Percentiles rank a stretch among this genome's conserved stretches.
Evolutionary conservation across 2,113 vertebrate species (phyloP).

Genomic region (Callospermophilus lateralis): DNA sequence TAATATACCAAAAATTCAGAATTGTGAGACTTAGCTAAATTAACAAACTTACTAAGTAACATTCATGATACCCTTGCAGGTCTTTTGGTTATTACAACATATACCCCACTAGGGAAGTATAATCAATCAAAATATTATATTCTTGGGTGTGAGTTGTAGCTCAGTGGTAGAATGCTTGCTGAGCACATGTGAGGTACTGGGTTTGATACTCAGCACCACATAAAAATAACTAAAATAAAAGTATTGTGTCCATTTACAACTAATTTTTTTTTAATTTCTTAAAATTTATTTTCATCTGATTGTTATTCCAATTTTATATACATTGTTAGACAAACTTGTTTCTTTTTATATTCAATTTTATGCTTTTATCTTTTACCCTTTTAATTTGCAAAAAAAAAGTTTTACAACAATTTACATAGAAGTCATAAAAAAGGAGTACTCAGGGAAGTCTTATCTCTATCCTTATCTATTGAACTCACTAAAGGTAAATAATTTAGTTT

Average conservation of each 20-base stretch:
- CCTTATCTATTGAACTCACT: neutral
- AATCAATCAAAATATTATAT: neutral
- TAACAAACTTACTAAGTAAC: neutral
- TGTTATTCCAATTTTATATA: neutral
- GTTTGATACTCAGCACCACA: too few species aligned
- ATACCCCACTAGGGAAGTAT: neutral
- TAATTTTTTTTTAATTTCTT: too few species aligned
- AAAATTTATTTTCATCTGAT: conserved; percentile 3
- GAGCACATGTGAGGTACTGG: too few species aligned
- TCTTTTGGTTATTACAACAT: neutral
- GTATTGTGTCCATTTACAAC: too few species aligned
- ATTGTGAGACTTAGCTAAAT: neutral
- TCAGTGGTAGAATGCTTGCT: too few species aligned
- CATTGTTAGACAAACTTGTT: neutral
- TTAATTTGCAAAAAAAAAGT: neutral
- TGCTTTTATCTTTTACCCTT: neutral
- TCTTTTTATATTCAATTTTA: neutral
- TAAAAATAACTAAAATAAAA: too few species aligned
- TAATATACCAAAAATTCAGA: neutral
- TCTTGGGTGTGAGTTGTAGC: too few species aligned
- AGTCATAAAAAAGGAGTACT: neutral
- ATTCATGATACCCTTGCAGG: neutral
- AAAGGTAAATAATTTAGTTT: too few species aligned
- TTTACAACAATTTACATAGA: neutral
- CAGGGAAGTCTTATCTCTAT: too few species aligned